These are phyloP conservation scores for Prunella himalayana DNA, from an alignment of 2,113 vertebrate species.

Conservation along the genomic window DNA sequence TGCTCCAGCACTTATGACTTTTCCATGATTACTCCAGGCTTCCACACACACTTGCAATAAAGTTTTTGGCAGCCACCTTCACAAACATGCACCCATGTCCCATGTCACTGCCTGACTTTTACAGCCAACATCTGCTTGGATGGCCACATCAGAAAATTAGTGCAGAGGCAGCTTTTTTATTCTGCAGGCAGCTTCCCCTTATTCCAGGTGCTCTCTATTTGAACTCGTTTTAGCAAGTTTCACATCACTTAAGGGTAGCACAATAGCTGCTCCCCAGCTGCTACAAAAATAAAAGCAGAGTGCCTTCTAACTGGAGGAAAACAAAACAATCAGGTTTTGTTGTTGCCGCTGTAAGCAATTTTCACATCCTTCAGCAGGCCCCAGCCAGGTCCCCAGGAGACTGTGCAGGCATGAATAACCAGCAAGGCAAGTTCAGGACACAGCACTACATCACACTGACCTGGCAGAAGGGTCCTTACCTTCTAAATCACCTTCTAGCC, in stretches of 20 bases:
- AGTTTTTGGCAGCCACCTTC: not conserved
- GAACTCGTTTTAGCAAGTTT: not conserved
- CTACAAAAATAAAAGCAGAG: not conserved
- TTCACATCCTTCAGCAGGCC: not conserved
- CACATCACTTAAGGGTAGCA: not conserved
- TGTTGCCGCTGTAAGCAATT: not conserved
- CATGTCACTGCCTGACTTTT: not conserved
- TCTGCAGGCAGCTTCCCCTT: not conserved
- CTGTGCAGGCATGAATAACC: not conserved
- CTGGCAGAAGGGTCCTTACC: not conserved
- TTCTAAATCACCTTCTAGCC: not conserved
- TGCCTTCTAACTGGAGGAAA: not conserved
- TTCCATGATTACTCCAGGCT: not conserved
- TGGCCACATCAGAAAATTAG: not conserved
- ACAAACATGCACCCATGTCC: not conserved
- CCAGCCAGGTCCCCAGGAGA: not conserved
- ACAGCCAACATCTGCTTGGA: not conserved
- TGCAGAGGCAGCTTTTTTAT: not conserved
- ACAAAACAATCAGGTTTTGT: not conserved
- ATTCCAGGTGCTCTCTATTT: not conserved
- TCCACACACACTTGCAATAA: fast-evolving
- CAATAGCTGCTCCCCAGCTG: not conserved
- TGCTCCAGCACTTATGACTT: not conserved
- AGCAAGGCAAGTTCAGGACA: not conserved
- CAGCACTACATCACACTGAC: not conserved